A percentile compares a stretch with the other conserved stretches of the same genome.
These are phyloP conservation scores for Gephyroberyx darwinii DNA, from an alignment of 2,797 vertebrate genomes.

Conservation along the genomic window DNA sequence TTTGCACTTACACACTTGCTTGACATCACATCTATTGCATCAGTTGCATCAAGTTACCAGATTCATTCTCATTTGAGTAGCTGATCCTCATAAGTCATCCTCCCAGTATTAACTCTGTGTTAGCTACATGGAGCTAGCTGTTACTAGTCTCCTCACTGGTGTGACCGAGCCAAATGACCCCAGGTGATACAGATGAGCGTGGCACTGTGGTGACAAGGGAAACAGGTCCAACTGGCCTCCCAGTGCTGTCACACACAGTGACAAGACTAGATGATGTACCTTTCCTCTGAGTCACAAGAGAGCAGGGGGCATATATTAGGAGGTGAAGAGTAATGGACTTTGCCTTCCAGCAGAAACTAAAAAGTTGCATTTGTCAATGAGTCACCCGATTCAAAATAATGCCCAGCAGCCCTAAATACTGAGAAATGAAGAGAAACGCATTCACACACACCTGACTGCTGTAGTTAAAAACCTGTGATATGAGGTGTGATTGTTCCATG, in stretches of 20 bases:
- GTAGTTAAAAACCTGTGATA: no score
- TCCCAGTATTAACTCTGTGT: background rate
- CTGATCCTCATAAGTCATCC: background rate
- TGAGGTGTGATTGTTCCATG: no score
- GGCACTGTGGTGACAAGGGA: slow-evolving; percentile 37
- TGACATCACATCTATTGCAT: no score
- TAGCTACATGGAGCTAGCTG: slow-evolving; percentile 8
- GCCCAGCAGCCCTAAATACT: slow-evolving; percentile 4
- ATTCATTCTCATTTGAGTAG: background rate
- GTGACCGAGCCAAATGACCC: slow-evolving; percentile 37
- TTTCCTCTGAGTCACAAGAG: slow-evolving; percentile 19
- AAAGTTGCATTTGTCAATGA: slow-evolving; percentile 42
- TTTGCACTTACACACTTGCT: no score
- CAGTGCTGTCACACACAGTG: background rate
- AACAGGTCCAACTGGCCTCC: slow-evolving; percentile 73
- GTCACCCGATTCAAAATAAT: slow-evolving; percentile 14
- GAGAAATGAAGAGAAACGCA: background rate
- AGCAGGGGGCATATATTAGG: background rate
- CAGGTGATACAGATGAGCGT: slow-evolving; percentile 44
- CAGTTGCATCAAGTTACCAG: background rate
- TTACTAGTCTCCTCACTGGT: slow-evolving; percentile 1
- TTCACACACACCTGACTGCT: background rate
- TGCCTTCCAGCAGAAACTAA: slow-evolving; percentile 40
- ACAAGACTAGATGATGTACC: slow-evolving; percentile 21
- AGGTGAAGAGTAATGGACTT: slow-evolving; percentile 34